Evolutionary conservation across 2,113 vertebrate species (phyloP), one percentile per base, ranked within the genome.

Genomic region (Malurus elegans): DNA sequence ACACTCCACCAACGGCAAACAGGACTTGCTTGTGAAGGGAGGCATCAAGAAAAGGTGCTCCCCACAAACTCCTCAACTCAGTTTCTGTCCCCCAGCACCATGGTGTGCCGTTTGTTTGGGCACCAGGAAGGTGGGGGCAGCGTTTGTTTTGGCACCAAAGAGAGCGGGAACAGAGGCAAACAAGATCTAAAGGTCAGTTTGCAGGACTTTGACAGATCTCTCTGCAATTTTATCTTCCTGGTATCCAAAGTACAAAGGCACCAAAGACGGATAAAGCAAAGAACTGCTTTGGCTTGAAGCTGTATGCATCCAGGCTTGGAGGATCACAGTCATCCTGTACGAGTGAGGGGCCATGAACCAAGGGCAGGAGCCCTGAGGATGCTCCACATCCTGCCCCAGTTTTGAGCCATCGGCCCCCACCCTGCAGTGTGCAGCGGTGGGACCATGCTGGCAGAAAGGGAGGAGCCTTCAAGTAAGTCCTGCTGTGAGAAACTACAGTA

Each of bases 171-270:
- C 8, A 28, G 1, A 91, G 47, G 38, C 32, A 93, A 94, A 88
- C 64, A 57, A 44, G 60, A 67, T 58, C 60, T 76, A 94, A 80
- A 96, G 54, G 88, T 90, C 90, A 81, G 13, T 45, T 38, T 90
- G 44, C 31, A 90, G 72, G 40, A 75, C 44, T 6, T 54, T n/a
- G 25, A 26, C 17, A 14, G 40, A 24, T 75, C 31, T 7, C 48
- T n/a, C 42, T 36, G 34, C 0, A 21, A 60, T 64, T 92, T 86
- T 53, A 65, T 50, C n/a, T 88, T 71, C 25, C 0, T 0, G 10
- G 14, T 84, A 53, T 32, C 61, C 40, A 32, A 89, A 53, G 56
- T 48, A 64, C 73, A 74, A 88, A 95, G 29, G 21, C 45, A 51
- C 7, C 15, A 23, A 29, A 74, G 60, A 93, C 20, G 11, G 21